phyloP scores from a whole-genome alignment of 2,797 vertebrate genomes.

The Eurystomus glaucurus region DNA sequence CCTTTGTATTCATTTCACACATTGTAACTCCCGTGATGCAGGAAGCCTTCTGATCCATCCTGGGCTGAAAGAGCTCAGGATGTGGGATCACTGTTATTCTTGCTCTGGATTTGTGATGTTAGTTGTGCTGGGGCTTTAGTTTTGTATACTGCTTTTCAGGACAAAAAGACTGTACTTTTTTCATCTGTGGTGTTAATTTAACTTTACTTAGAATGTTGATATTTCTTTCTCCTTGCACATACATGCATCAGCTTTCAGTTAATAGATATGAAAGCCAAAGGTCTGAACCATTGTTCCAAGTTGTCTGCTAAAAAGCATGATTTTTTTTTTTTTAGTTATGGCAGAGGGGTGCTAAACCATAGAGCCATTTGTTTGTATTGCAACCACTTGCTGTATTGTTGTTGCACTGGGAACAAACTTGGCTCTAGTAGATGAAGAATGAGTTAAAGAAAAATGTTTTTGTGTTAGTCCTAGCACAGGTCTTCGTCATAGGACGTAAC shows the following conservation, averaged over 20 bases:
- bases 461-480: background rate
- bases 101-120: background rate
- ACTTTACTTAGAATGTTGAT: background rate
- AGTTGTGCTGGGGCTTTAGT: background rate
- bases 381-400: background rate
- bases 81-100: background rate
- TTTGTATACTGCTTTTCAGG: background rate
- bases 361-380: background rate
- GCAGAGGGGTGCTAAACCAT: background rate
- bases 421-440: background rate
- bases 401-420: background rate
- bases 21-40: background rate
- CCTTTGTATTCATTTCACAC: background rate
- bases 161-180: background rate
- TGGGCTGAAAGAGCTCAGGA: background rate
- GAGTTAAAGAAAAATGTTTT: background rate
- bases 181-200: background rate
- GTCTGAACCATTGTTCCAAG: background rate
- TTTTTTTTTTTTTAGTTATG: no score
- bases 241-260: background rate
- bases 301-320: background rate
- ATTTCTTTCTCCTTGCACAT: background rate
- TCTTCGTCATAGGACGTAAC: background rate
- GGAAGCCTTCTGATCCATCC: background rate
- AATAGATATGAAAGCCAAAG: background rate